Percentiles rank a stretch among this genome's conserved stretches.
These are phyloP conservation scores for Megalopta genalis DNA, from an alignment of 1,140 invertebrate genomes.

Conservation along the genomic window DNA sequence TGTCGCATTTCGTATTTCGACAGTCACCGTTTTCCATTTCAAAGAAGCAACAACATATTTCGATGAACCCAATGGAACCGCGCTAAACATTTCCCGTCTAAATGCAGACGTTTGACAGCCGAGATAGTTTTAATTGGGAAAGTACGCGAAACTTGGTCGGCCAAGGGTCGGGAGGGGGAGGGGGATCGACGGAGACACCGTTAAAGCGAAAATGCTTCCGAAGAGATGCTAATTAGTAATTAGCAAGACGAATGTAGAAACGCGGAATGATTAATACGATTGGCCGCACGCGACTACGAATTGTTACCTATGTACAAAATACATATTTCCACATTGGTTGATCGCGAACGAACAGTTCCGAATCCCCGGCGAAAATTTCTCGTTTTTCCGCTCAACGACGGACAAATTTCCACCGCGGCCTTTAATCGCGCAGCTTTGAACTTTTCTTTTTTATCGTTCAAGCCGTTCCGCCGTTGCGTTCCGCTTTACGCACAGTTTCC, in stretches of 20 bases:
- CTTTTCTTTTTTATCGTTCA: neutral
- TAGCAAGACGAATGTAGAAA: conserved; percentile 32
- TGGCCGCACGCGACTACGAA: neutral
- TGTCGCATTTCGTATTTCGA: too few species aligned
- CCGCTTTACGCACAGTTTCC: too few species aligned
- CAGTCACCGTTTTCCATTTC: too few species aligned
- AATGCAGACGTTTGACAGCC: neutral
- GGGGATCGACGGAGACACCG: conserved; percentile 30
- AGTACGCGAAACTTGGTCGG: neutral
- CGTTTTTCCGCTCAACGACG: neutral
- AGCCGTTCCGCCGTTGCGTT: neutral
- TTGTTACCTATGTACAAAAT: conserved; percentile 32
- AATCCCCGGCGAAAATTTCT: conserved; percentile 2
- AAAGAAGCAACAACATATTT: neutral
- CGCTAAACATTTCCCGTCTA: neutral
- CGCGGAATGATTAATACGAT: conserved; percentile 28
- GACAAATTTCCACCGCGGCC: neutral
- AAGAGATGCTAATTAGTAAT: conserved; percentile 36
- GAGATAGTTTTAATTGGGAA: conserved; percentile 21
- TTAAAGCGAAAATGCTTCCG: conserved; percentile 26
- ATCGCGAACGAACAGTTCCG: conserved; percentile 13
- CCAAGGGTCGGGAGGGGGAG: too few species aligned
- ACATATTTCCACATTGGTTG: neutral
- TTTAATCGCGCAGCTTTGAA: neutral
- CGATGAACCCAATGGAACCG: neutral